Percentiles rank a stretch among this genome's conserved stretches.
Evolutionary conservation across 1,140 invertebrate genomes (phyloP).

Genomic region (Anoplophora glabripennis): DNA sequence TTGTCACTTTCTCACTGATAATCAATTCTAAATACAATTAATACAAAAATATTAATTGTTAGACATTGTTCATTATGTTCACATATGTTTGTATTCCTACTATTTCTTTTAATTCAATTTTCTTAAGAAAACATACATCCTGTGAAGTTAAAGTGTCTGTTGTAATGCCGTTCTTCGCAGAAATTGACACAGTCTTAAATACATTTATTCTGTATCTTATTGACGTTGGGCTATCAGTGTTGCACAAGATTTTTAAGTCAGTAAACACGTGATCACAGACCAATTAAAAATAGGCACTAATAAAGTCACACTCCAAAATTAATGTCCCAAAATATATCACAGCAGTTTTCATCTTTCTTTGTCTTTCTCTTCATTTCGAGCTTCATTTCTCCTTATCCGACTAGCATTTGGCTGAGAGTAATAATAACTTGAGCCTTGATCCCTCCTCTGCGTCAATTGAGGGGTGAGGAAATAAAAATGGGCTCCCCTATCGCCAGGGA

Average conservation of each 20-base stretch:
- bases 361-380: conserved; percentile 6
- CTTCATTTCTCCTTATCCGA: conserved; percentile 14
- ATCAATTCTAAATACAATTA: no score
- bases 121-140: no score
- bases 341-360: background rate
- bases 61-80: no score
- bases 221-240: no score
- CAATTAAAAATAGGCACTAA: conserved; percentile 28
- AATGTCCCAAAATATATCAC: no score
- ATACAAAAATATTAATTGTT: no score
- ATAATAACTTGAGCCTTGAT: conserved; percentile 45
- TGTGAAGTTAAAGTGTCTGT: no score
- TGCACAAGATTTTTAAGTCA: background rate
- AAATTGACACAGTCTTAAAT: background rate
- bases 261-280: conserved; percentile 27
- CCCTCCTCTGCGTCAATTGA: conserved; percentile 55
- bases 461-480: conserved; percentile 77
- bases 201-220: no score
- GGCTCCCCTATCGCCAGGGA: conserved; percentile 64
- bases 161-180: no score
- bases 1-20: no score
- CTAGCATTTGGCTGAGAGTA: conserved; percentile 39
- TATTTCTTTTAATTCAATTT: no score
- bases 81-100: no score
- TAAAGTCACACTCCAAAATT: background rate